Evolutionary conservation across 2,888 invertebrate genomes (phyloP), one percentile per base, ranked within the genome.

Genomic region (Strigamia maritima): DNA sequence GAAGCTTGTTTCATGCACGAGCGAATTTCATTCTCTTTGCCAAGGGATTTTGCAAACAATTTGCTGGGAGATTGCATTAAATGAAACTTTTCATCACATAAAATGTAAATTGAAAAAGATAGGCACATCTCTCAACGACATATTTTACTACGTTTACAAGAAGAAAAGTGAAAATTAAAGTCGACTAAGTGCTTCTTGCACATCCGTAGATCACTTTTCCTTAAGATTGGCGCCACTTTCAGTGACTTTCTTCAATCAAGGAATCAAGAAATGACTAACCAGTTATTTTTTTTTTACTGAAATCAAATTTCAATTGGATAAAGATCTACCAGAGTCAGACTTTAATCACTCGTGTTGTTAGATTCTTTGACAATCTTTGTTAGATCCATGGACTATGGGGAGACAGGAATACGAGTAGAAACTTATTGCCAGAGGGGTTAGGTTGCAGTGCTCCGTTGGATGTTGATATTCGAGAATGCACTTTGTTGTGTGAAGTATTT

Each of bases 11-110:
- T 49, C 49, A 49, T 49, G 49, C 49, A 19, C 16, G 49, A 49
- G 49, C 49, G 49, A 49, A 49, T 49, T 49, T 49, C 49, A 49
- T 49, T 49, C 49, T 49, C n/a, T 49, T 49, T 49, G 49, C 49
- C 49, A 49, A 19, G 49, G 49, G 49, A 49, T 49, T 49, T 49
- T 49, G 49, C 49, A 49, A 49, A 49, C 49, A 49, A 49, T 49
- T 49, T 49, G 49, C 49, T 49, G 49, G 49, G 19, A 49, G 49
- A 49, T 49, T 49, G 49, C 49, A 49, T 49, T 49, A 49, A 49
- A 49, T 49, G 49, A 49, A 49, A 49, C 49, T 19, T 49, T 49
- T 49, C 49, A 49, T 49, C 49, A 49, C 49, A 49, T 49, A 49
- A 49, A 49, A 49, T 49, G 49, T 49, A 49, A 49, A 49, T 49